phyloP scores from a whole-genome alignment of 2,888 invertebrate species.

The Alsophila aescularia region DNA sequence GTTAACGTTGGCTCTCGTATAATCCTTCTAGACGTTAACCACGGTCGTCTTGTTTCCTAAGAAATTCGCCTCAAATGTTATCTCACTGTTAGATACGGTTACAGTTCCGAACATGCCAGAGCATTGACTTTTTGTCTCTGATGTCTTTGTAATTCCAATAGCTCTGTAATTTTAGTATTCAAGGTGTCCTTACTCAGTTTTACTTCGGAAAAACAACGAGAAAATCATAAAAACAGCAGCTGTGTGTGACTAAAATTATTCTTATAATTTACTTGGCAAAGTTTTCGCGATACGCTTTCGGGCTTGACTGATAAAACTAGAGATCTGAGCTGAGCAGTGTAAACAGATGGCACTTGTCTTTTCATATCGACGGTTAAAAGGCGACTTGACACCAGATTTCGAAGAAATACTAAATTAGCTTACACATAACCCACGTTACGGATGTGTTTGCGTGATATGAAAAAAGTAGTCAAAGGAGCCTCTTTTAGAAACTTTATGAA shows the following conservation, averaged over 20 bases:
- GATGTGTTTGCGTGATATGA: too few relatives aligned
- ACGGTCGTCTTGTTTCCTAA: constrained; percentile 10
- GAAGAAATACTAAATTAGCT: too few relatives aligned
- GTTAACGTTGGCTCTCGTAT: constrained; percentile 1
- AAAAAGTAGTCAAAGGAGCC: too few relatives aligned
- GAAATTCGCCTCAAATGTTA: constrained; percentile 9
- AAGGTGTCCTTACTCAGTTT: constrained; percentile 26
- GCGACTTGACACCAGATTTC: too few relatives aligned
- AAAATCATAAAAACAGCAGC: constrained; percentile 22
- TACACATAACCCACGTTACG: too few relatives aligned
- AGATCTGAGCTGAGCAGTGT: constrained; percentile 7
- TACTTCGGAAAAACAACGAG: constrained; percentile 24
- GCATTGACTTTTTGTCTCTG: constrained; percentile 20
- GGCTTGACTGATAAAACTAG: constrained; percentile 25
- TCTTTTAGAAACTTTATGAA: too few relatives aligned
- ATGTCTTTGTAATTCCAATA: constrained; percentile 14
- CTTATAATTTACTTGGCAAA: constrained; percentile 29
- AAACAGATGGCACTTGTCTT: constrained; percentile 5
- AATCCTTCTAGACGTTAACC: neutral
- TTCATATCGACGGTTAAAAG: too few relatives aligned
- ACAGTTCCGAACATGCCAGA: constrained; percentile 16
- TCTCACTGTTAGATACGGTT: constrained; percentile 10
- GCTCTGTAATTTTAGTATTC: constrained; percentile 19
- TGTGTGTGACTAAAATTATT: constrained; percentile 30
- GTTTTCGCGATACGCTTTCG: constrained; percentile 20